Percentiles rank a stretch among this genome's conserved stretches.
These are phyloP conservation scores for Ceratitis capitata DNA, from an alignment of 1,140 invertebrate genomes.

Conservation along the genomic window DNA sequence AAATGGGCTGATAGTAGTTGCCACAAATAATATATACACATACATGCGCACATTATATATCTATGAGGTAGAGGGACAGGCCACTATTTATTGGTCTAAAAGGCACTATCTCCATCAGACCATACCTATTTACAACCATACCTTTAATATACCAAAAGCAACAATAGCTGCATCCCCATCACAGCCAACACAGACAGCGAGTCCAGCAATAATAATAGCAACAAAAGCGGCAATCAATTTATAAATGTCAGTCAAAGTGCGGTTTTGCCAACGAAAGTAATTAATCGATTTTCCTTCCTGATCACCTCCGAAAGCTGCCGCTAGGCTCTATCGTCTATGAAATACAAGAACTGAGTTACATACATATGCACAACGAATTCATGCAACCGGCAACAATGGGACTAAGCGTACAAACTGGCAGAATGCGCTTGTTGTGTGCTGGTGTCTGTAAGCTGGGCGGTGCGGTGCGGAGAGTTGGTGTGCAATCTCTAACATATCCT, in stretches of 20 bases:
- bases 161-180: no score
- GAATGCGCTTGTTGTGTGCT: no score
- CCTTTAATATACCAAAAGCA: no score
- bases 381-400: background rate
- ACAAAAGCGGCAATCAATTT: constrained; percentile 38
- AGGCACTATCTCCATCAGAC: no score
- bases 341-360: background rate
- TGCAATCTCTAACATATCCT: no score
- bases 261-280: constrained; percentile 44
- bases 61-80: background rate
- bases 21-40: background rate
- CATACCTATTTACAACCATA: background rate
- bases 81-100: no score
- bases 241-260: constrained; percentile 44
- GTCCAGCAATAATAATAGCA: background rate
- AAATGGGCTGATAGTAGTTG: background rate
- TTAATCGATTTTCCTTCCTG: constrained; percentile 43
- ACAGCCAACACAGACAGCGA: no score
- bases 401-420: no score
- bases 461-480: no score
- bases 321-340: background rate
- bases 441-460: background rate
- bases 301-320: background rate
- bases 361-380: background rate
- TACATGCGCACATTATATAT: background rate